Conservation (phyloP, 2,888 invertebrate species). For the Lasioglossum leucozonium region DNA sequence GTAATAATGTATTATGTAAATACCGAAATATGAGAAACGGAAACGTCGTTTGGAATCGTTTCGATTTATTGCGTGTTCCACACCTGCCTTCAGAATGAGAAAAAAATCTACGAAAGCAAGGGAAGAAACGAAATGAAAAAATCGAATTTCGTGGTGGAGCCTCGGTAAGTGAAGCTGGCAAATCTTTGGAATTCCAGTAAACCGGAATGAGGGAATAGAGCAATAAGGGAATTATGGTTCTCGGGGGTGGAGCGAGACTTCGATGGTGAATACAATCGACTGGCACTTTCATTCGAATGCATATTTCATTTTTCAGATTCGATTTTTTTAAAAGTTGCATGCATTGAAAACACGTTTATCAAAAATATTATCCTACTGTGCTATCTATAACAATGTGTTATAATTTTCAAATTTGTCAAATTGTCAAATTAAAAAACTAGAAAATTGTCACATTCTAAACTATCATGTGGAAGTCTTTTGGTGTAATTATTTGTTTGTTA, state of each 20-base stretch:
- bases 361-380: neutral
- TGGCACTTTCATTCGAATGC: constrained; percentile 6
- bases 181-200: constrained; percentile 72
- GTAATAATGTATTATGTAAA: constrained; percentile 32
- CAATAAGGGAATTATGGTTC: constrained; percentile 67
- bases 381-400: neutral
- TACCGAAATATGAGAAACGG: neutral
- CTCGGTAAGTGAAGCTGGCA: constrained; percentile 69
- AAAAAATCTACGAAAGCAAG: constrained; percentile 34
- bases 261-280: constrained; percentile 28
- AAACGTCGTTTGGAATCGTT: constrained; percentile 45
- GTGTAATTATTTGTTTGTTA: neutral
- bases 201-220: constrained; percentile 58
- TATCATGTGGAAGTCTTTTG: neutral
- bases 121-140: constrained; percentile 37
- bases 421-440: too few species aligned
- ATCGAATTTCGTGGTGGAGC: constrained; percentile 54
- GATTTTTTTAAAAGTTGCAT: neutral
- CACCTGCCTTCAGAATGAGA: constrained; percentile 34
- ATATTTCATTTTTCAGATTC: neutral
- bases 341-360: neutral
- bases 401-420: too few species aligned
- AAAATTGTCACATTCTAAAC: neutral
- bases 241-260: constrained; percentile 44
- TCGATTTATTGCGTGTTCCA: constrained; percentile 50